phyloP scores from a whole-genome alignment of 2,113 vertebrate species.

The Microcebus ravelobensis region DNA sequence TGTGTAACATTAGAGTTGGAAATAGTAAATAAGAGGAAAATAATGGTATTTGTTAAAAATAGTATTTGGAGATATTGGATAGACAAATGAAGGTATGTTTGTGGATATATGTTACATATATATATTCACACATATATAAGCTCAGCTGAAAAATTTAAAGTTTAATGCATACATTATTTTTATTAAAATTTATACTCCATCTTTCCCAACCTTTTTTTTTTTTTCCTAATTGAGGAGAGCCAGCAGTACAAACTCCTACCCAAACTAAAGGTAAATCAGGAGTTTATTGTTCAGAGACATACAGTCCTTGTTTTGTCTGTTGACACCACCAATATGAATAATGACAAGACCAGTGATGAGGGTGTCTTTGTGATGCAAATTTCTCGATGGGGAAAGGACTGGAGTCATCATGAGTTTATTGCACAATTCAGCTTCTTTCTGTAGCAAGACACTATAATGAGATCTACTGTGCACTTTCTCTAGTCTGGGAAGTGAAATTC shows the following conservation, averaged over 20 bases:
- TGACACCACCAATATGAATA: not conserved
- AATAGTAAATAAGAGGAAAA: slow-evolving; percentile 23
- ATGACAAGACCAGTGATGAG: not conserved
- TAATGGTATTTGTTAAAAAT: not conserved
- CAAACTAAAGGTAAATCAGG: slow-evolving; percentile 23
- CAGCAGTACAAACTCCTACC: not conserved
- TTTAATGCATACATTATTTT: not conserved
- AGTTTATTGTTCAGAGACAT: slow-evolving; percentile 15
- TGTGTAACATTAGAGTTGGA: not conserved
- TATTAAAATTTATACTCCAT: not conserved
- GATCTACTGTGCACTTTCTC: not conserved
- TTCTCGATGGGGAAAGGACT: not conserved
- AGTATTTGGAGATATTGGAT: not conserved
- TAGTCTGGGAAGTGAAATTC: not conserved
- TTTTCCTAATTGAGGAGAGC: not conserved
- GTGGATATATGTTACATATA: not conserved
- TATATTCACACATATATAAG: not conserved
- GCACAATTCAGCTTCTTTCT: not conserved
- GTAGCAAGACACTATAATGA: not conserved
- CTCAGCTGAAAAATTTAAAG: not conserved
- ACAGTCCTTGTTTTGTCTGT: slow-evolving; percentile 4
- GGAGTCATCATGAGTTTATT: not conserved
- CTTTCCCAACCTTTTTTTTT: not conserved
- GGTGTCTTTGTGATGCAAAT: slow-evolving; percentile 49
- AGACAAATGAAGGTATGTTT: not conserved